Percentiles rank a stretch among this genome's conserved stretches.
These are phyloP conservation scores for Sardina pilchardus DNA, from an alignment of 2,113 vertebrate genomes.

Conservation along the genomic window DNA sequence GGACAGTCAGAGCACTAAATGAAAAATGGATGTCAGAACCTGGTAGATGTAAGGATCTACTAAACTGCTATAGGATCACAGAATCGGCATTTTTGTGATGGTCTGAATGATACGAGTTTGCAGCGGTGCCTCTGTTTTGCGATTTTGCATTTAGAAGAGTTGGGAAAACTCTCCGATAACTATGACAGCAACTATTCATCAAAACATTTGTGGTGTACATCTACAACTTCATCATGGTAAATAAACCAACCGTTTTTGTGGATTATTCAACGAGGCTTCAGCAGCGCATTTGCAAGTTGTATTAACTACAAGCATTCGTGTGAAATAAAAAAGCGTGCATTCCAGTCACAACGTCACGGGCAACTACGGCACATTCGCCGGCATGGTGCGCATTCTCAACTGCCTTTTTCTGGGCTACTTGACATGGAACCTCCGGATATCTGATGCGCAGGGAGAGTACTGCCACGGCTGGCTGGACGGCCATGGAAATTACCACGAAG, in stretches of 20 bases:
- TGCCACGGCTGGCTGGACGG: slow-evolving; percentile 94
- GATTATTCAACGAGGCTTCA: not conserved
- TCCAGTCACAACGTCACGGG: not conserved
- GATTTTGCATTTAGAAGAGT: not conserved
- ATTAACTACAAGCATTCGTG: not conserved
- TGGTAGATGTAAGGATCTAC: not conserved
- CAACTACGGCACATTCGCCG: slow-evolving; percentile 40
- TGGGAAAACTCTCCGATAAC: not conserved
- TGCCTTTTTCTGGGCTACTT: slow-evolving; percentile 80
- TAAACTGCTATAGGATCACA: not conserved
- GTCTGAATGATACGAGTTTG: not conserved
- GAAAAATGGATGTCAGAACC: not conserved
- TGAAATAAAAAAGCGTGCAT: slow-evolving; percentile 14
- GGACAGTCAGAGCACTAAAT: not conserved
- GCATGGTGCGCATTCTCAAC: slow-evolving; percentile 74
- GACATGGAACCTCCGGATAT: slow-evolving; percentile 75
- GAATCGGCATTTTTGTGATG: not conserved
- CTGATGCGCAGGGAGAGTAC: slow-evolving; percentile 83
- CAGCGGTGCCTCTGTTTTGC: not conserved
- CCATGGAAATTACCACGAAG: slow-evolving; percentile 86
- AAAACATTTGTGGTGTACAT: not conserved
- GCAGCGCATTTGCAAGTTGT: not conserved
- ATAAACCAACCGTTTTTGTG: not conserved
- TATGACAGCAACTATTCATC: slow-evolving; percentile 14
- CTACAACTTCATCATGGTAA: not conserved